Conservation (phyloP, 1,140 invertebrate genomes). For the Aphelenchoides besseyi region DNA sequence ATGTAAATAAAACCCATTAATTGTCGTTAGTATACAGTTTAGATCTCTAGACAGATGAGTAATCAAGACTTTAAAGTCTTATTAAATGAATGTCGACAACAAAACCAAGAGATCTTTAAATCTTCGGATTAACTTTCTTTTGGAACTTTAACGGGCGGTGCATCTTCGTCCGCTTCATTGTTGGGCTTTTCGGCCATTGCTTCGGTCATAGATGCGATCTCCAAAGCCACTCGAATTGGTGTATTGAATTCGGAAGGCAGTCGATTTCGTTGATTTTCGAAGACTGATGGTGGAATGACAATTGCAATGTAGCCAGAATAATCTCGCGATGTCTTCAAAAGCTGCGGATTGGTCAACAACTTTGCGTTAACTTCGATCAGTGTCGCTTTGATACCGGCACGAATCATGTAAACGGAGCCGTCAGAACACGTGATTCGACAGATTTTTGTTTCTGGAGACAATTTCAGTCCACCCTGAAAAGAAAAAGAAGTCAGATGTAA, state of each 20-base stretch:
- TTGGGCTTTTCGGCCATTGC: constrained; percentile 10
- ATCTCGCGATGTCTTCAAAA: constrained; percentile 13
- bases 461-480: constrained; percentile 24
- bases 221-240: background rate
- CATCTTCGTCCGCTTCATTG: background rate
- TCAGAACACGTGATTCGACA: constrained; percentile 33
- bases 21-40: no score
- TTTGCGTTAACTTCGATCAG: constrained; percentile 36
- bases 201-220: constrained; percentile 23
- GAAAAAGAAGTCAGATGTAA: background rate
- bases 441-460: constrained; percentile 32
- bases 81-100: no score
- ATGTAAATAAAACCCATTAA: no score
- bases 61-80: no score
- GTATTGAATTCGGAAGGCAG: constrained; percentile 9
- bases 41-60: no score
- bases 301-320: constrained; percentile 26
- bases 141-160: background rate
- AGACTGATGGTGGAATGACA: constrained; percentile 20
- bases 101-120: no score
- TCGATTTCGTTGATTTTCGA: constrained; percentile 12
- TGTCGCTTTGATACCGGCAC: constrained; percentile 38
- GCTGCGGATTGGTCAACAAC: constrained; percentile 16
- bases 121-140: no score
- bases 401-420: constrained; percentile 32